Base-by-base conservation (phyloP, 2,888 invertebrate genomes). In the Amblyjoppa fuscipennis region DNA sequence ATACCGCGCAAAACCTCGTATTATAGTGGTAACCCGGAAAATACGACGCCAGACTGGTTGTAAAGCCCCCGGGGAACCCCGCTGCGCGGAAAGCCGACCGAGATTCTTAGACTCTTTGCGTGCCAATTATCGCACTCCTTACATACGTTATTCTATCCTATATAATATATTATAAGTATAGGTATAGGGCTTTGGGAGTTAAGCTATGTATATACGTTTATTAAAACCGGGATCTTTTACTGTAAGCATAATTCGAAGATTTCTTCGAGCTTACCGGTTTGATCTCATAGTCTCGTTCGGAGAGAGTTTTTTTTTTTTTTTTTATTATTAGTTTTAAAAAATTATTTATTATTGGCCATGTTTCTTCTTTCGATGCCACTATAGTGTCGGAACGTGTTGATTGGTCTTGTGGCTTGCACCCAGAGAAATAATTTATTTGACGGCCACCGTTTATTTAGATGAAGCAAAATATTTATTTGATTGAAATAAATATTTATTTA, bases 61-160 rank as follows among this genome's bases (percentile, higher is more conserved):
- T 90, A 90, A 90, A 90, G 81, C 83, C 88, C 85, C 88, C 83
- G 74, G 83, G 85, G 76, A 81, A 78, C 83, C 90, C 89, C 83
- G 90, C 89, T 88, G 90, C 49, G 90, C 83, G 89, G 83, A 89
- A 88, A 90, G 86, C 75, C 88, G 75, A 87, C 88, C 80, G 77
- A 76, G 76, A 83, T 83, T 83, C 83, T 83, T 86, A 83, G 80
- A 73, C 80, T 81, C 76, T 74, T 45, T 61, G 71, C 73, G 83
- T 81, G 83, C 85, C 85, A 86, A 86, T 86, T 86, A 86, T 86
- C 80, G 83, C 84, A 84, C 87, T 87, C 74, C 81, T 84, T 83
- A 75, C 81, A 28, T 68, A 78, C 61, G 41, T 73, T 83, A 69
- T 86, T 74, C 69, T 74, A 77, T 80, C 61, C 69, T 20, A 41